Base-by-base conservation (phyloP, 1,140 invertebrate genomes). In the Colletes latitarsis region DNA sequence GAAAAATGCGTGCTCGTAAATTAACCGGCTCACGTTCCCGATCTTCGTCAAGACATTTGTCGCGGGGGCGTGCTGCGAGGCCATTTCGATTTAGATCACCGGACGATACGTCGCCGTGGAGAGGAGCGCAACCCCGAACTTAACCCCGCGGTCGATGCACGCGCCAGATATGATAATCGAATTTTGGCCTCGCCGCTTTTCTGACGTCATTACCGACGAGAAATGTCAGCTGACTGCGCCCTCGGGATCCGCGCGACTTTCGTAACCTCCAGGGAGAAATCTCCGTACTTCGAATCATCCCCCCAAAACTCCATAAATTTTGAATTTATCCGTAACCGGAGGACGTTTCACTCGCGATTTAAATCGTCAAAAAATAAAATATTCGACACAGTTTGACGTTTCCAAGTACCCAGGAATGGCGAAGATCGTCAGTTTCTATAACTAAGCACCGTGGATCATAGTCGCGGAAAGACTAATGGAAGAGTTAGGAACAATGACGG, bases 41-140 rank as follows among this genome's bases (percentile, higher is more conserved):
- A 66, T 83, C 46, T 41, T 83, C 66, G 63, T 72, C 82, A 64
- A 30, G 77, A 83, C 75, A 84, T 84, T 84, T 84, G 81, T 84
- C 81, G 82, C 82, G 49, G 52, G 63, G 63, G 73, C 62, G 55
- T 73, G 60, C 49, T 72, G 46, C 73, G 81, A 72, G 73, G 64
- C 58, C 70, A 57, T 81, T 84, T 84, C 80, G 86, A 88, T 88
- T 88, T 86, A 84, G 80, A 88, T 88, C 60, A 83, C 15, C 62
- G 52, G 17, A 21, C 41, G 82, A 88, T 86, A 82, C 55, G 67
- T 72, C 62, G n/a, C n/a, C n/a, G n/a, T n/a, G 63, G 72, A 57
- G n/a, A 58, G 49, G 49, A 17, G 21, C 66, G 10, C 21, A 64
- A n/a, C 76, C 41, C 10, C 66, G 66, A 82, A 62, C 58, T 79